Conservation (phyloP, 2,888 invertebrate genomes). For the Carcina quercana region DNA sequence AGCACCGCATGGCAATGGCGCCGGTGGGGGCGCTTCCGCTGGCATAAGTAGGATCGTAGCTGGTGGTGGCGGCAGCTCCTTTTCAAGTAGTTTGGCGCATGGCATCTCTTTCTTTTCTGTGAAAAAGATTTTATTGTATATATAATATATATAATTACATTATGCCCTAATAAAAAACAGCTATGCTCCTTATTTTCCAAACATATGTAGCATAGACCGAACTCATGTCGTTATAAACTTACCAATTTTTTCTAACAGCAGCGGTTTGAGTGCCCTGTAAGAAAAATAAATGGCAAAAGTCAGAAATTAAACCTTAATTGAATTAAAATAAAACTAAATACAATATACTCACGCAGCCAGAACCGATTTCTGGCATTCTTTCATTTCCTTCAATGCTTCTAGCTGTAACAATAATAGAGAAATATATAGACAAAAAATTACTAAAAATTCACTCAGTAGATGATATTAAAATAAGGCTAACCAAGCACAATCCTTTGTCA, state of each 20-base stretch:
- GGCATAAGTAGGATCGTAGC: slow-evolving; percentile 51
- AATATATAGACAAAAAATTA: neutral
- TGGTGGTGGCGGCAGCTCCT: slow-evolving; percentile 18
- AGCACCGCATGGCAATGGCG: slow-evolving; percentile 20
- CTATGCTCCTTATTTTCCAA: too few relatives aligned
- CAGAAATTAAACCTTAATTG: neutral
- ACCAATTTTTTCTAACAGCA: slow-evolving; percentile 44
- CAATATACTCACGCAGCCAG: slow-evolving; percentile 46
- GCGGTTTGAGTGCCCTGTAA: slow-evolving; percentile 53
- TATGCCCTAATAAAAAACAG: too few relatives aligned
- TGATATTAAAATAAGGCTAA: slow-evolving; percentile 21
- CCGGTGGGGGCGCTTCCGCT: slow-evolving; percentile 37
- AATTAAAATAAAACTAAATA: slow-evolving; percentile 4
- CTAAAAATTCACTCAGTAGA: neutral
- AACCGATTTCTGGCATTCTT: slow-evolving; percentile 55
- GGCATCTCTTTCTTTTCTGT: slow-evolving; percentile 4
- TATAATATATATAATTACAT: neutral
- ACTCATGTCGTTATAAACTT: neutral
- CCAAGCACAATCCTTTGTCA: slow-evolving; percentile 56
- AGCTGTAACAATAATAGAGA: slow-evolving; percentile 33
- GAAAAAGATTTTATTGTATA: slow-evolving; percentile 22
- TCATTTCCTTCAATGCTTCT: slow-evolving; percentile 57
- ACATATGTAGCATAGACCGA: too few relatives aligned
- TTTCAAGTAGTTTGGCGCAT: slow-evolving; percentile 19
- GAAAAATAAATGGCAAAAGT: neutral